Evolutionary conservation across 2,113 vertebrate genomes (phyloP).

Genomic region (Oncorhynchus nerka): DNA sequence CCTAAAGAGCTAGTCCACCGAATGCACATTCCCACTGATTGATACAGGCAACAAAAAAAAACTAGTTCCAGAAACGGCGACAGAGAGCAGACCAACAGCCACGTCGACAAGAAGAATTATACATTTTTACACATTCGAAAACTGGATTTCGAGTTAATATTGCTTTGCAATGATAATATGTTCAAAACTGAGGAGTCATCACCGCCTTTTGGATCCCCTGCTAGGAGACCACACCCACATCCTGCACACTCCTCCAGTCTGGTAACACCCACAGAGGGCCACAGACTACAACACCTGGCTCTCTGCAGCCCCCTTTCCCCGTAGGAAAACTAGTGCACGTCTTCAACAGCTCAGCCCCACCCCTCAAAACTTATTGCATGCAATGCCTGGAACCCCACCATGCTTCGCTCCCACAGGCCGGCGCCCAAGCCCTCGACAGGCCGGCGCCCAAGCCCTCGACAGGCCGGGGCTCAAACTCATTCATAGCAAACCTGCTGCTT

Average conservation of each 20-base stretch:
- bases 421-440: background rate
- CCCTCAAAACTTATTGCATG: slow-evolving; percentile 56
- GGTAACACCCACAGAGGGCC: background rate
- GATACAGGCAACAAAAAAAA: slow-evolving; percentile 84
- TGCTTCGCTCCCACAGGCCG: background rate
- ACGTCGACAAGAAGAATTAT: slow-evolving; percentile 66
- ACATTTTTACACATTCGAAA: slow-evolving; percentile 56
- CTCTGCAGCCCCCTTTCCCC: slow-evolving; percentile 6
- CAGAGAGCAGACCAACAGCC: slow-evolving; percentile 61
- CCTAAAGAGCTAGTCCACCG: slow-evolving; percentile 83
- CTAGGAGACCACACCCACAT: background rate
- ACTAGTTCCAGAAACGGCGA: slow-evolving; percentile 49
- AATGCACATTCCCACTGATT: slow-evolving; percentile 98
- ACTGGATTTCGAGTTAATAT: slow-evolving; percentile 62
- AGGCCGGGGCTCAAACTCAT: slow-evolving; percentile 75
- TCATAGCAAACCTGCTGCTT: slow-evolving; percentile 82
- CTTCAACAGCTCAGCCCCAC: slow-evolving; percentile 7
- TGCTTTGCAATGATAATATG: slow-evolving; percentile 68
- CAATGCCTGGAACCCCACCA: slow-evolving; percentile 48
- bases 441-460: no score
- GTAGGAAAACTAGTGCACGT: slow-evolving; percentile 44
- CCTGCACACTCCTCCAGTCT: slow-evolving; percentile 15
- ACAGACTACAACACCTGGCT: background rate
- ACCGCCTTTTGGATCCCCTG: background rate
- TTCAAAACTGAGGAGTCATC: slow-evolving; percentile 46